phyloP scores from a whole-genome alignment of 53 echinoderm and acorn worm genomes.

The Holothuria scabra region DNA sequence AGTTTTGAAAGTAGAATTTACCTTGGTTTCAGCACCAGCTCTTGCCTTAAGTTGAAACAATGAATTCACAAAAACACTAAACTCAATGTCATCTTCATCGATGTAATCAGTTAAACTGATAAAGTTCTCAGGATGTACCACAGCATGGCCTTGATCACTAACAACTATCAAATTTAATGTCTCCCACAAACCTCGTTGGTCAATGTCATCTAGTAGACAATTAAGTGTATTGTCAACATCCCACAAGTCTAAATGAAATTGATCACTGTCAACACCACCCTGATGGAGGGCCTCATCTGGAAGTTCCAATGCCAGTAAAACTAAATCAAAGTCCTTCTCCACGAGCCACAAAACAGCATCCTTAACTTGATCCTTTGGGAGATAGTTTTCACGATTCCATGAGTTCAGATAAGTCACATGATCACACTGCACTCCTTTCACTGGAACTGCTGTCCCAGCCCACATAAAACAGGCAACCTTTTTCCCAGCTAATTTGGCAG shows the following conservation, averaged over 20 bases:
- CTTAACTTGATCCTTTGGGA: background rate
- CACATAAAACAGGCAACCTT: conserved; percentile 33
- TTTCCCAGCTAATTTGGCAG: conserved; percentile 25
- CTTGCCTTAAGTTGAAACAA: conserved; percentile 74
- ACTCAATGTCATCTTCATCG: conserved; percentile 70
- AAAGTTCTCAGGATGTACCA: conserved; percentile 44
- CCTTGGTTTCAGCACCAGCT: conserved; percentile 59
- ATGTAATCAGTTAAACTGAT: conserved; percentile 83
- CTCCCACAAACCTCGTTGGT: conserved; percentile 27
- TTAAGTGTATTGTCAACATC: background rate
- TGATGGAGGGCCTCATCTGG: conserved; percentile 6
- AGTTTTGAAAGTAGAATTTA: conserved; percentile 7
- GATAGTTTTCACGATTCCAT: conserved; percentile 8
- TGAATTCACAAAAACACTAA: conserved; percentile 68
- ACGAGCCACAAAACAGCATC: conserved; percentile 20
- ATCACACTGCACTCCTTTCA: conserved; percentile 15
- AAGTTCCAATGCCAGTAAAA: background rate
- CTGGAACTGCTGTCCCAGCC: conserved; percentile 20
- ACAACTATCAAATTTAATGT: conserved; percentile 18
- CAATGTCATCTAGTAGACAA: conserved; percentile 15
- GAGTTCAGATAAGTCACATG: background rate
- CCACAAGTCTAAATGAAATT: background rate
- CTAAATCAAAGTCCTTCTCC: conserved; percentile 24
- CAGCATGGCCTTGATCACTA: conserved; percentile 24
- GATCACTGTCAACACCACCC: background rate